Evolutionary conservation across 1,140 invertebrate species (phyloP).

Genomic region (Galleria mellonella): DNA sequence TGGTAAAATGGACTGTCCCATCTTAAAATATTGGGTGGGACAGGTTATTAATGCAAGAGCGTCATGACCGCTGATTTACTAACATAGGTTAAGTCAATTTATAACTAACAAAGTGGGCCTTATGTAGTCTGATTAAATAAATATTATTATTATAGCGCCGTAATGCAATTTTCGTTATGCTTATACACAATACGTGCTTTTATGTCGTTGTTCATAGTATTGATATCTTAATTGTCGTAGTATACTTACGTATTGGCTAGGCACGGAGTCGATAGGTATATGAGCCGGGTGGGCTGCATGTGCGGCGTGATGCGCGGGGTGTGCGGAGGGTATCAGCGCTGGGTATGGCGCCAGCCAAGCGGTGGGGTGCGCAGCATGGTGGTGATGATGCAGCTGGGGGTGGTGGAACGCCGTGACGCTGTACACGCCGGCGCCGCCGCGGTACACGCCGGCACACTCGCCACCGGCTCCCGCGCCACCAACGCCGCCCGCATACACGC

Average conservation of each 20-base stretch:
- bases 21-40: no score
- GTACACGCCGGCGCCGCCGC: constrained; percentile 51
- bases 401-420: constrained; percentile 57
- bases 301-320: constrained; percentile 51
- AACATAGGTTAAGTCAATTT: no score
- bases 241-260: constrained; percentile 65
- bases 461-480: constrained; percentile 36
- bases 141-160: no score
- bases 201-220: no score
- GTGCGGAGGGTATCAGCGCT: constrained; percentile 52
- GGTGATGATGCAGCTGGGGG: constrained; percentile 58
- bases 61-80: no score
- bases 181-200: no score
- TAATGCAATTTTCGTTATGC: no score
- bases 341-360: constrained; percentile 65
- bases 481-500: constrained; percentile 50
- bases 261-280: constrained; percentile 67
- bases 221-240: no score
- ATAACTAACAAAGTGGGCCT: no score
- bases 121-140: no score
- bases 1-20: no score
- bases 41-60: no score
- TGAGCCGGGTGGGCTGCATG: constrained; percentile 50
- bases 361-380: constrained; percentile 49
- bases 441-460: constrained; percentile 54